These are phyloP conservation scores for Arion vulgaris DNA, from an alignment of 1,140 invertebrate genomes.

Conservation along the genomic window DNA sequence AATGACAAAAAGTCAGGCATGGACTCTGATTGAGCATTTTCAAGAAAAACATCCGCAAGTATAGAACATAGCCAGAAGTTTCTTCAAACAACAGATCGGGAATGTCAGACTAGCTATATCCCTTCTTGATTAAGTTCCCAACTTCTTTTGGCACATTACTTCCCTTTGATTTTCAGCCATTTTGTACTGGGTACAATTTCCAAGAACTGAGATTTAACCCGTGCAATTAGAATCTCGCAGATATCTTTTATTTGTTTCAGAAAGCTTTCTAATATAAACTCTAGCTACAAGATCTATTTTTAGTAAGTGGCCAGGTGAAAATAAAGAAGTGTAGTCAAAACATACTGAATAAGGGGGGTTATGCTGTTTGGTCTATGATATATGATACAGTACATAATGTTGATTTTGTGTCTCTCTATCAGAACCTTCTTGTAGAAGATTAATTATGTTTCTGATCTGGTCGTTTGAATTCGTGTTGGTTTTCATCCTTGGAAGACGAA, in stretches of 20 bases:
- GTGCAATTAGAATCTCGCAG: background rate
- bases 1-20: conserved; percentile 19
- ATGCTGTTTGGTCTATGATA: background rate
- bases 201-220: background rate
- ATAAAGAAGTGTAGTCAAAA: background rate
- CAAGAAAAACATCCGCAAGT: conserved; percentile 18
- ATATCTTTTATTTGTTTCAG: background rate
- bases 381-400: background rate
- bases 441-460: background rate
- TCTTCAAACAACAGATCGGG: background rate
- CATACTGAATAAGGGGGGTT: background rate
- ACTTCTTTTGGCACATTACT: conserved; percentile 13
- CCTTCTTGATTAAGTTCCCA: background rate
- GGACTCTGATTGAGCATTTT: conserved; percentile 8
- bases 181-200: conserved; percentile 19
- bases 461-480: background rate
- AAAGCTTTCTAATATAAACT: background rate
- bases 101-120: conserved; percentile 20
- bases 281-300: background rate
- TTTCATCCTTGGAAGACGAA: background rate
- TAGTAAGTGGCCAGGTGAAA: background rate
- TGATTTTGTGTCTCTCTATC: background rate
- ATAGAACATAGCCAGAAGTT: conserved; percentile 2
- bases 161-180: conserved; percentile 11
- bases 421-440: background rate